Evolutionary conservation across 2,888 invertebrate species (phyloP), one percentile per base, ranked within the genome.

Genomic region (Xylota segnis): DNA sequence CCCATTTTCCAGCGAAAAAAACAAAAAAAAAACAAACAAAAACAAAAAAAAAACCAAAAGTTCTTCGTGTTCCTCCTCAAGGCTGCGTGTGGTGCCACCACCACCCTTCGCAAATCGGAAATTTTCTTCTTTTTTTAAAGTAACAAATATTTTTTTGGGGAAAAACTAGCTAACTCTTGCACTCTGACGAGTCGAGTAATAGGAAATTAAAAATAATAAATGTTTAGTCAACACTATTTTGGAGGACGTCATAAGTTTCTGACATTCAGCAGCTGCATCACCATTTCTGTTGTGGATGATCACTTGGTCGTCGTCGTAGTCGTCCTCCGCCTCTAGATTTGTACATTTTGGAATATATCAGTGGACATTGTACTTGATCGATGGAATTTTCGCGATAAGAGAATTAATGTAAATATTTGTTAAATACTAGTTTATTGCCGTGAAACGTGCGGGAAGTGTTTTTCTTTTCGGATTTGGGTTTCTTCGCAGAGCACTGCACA

Each of bases 1-100:
- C 97, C 97, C 96, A 97, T 96, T 91, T 93, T 90, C 91, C 91
- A 86, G 5, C 3, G 34, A 50, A 34, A 34, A 34, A 9, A 10
- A 32, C 52, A 7, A 52, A 6, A 7, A 12, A 56, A 34, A 4
- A 72, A 40, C 61, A 56, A 32, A n/a, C n/a, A 34, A 34, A 9
- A 10, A 32, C 52, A 7, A 52, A 6, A 7, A 12, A 56, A 34
- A 4, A 72, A 40, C 61, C n/a, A n/a, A 56, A 32, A 56, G 18
- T 37, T 18, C 16, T 18, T 65, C 16, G 23, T 43, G 4, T 66
- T 4, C 27, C 58, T 27, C 29, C 47, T 68, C 14, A 47, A 68
- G 76, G 76, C 66, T 66, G 58, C n/a, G n/a, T 18, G 12, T n/a
- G 37, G 12, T 12, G 56, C 45, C 56, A 43, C 54, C 54, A 63